A percentile compares a stretch with the other conserved stretches of the same genome.
Conservation (phyloP, 2,888 invertebrate species). For the Limenitis camilla region DNA sequence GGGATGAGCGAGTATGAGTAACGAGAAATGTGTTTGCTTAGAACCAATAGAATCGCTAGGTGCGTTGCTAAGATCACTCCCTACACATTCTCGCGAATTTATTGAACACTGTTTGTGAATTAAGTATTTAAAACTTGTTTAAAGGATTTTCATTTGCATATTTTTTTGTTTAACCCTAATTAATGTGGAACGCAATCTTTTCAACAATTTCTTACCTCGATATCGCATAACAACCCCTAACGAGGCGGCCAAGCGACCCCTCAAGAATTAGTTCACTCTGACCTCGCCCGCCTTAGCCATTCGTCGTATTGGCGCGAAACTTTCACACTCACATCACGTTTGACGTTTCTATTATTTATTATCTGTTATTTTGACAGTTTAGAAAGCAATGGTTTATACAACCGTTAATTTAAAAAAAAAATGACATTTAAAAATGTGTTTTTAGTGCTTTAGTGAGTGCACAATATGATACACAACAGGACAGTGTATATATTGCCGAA, state of each 20-base stretch:
- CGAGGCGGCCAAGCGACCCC: constrained; percentile 23
- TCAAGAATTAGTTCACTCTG: constrained; percentile 41
- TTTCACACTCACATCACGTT: constrained; percentile 26
- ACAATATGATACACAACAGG: constrained; percentile 61
- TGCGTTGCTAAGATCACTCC: too few relatives aligned
- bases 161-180: constrained; percentile 6
- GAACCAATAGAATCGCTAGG: too few relatives aligned
- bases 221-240: constrained; percentile 50
- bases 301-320: constrained; percentile 35
- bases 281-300: constrained; percentile 47
- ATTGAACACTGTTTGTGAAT: too few relatives aligned
- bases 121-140: too few relatives aligned
- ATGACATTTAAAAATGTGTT: too few relatives aligned
- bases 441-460: too few relatives aligned
- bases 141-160: too few relatives aligned
- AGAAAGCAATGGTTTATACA: neutral
- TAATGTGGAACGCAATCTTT: constrained; percentile 15
- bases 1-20: too few relatives aligned
- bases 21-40: too few relatives aligned
- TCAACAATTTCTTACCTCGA: constrained; percentile 23
- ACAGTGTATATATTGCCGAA: constrained; percentile 69
- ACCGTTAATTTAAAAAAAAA: neutral
- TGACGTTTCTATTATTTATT: constrained; percentile 21
- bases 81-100: too few relatives aligned
- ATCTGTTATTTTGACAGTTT: neutral